phyloP scores from a whole-genome alignment of 2,797 vertebrate genomes.

The Eptatretus atami region DNA sequence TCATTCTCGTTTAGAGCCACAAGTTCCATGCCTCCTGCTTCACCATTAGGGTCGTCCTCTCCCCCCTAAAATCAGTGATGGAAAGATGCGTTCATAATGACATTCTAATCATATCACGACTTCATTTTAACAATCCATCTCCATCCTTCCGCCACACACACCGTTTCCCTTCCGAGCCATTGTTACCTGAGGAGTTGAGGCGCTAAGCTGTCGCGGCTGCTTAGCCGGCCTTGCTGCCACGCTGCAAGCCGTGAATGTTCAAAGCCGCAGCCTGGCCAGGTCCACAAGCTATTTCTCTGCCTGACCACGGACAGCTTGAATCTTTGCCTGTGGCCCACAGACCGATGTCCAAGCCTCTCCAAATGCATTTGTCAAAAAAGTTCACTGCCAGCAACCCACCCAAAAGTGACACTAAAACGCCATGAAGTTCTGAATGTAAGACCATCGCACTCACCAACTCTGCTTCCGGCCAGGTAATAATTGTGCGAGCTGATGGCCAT shows the following conservation, averaged over 20 bases:
- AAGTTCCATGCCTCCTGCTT: constrained; percentile 60
- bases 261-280: constrained; percentile 20
- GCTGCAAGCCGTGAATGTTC: not conserved
- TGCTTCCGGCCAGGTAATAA: constrained; percentile 84
- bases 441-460: constrained; percentile 40
- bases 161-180: no score
- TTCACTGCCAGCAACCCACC: no score
- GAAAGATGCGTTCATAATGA: no score
- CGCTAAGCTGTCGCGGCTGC: not conserved
- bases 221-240: not conserved
- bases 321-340: constrained; percentile 28
- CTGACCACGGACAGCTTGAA: constrained; percentile 46
- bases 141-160: no score
- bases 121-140: no score
- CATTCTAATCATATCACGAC: no score
- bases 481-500: constrained; percentile 98
- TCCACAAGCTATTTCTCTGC: constrained; percentile 75
- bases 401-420: no score
- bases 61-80: constrained; percentile 45
- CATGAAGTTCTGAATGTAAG: no score
- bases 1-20: constrained; percentile 53
- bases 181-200: not conserved
- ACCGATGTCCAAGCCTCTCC: no score
- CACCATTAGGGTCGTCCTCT: constrained; percentile 54
- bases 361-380: no score